Evolutionary conservation across 2,113 vertebrate species (phyloP), one percentile per base, ranked within the genome.

Genomic region (Drymodes brunneopygia): DNA sequence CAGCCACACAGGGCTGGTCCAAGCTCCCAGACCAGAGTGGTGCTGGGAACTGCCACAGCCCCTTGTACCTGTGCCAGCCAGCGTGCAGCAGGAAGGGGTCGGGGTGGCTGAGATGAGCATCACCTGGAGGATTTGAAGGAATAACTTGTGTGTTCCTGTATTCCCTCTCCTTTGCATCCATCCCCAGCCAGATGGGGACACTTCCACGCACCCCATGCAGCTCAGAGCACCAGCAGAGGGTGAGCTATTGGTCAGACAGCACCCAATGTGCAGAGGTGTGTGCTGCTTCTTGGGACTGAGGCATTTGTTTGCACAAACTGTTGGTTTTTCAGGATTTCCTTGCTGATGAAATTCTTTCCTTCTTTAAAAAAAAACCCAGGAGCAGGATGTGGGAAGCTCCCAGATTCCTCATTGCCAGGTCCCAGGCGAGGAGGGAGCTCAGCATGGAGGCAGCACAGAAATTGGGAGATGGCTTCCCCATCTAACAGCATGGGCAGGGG

Each of bases 401-500:
- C 0, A 2, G 29, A 20, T 13, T 69, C 16, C 77, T 36, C 0
- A 0, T 15, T 69, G 73, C 25, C 50, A 11, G 42, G 20, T 53
- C 65, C 45, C 6, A 25, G 50, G 47, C 0, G 0, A 61, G 27
- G 54, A 86, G 18, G 33, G 24, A 7, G 7, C 62, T 54, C 1
- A 6, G 38, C 0, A 0, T 1, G 0, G 79, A 60, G 50, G 45
- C 15, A 10, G 62, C 45, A 29, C 0, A 0, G 35, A 22, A 86
- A 27, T 0, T 1, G 20, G 86, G 70, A 74, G 35, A 48, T 48
- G 16, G 33, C 25, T 66, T 71, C 36, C 38, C 51, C 7, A 1
- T 31, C 45, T 0, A 0, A 20, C 42, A 47, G 58, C 1, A 0
- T 0, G 0, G 51, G 62, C 71, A 33, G 71, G 50, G 33, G 0